Evolutionary conservation across 1,140 invertebrate genomes (phyloP).

Genomic region (Zaprionus taronus): DNA sequence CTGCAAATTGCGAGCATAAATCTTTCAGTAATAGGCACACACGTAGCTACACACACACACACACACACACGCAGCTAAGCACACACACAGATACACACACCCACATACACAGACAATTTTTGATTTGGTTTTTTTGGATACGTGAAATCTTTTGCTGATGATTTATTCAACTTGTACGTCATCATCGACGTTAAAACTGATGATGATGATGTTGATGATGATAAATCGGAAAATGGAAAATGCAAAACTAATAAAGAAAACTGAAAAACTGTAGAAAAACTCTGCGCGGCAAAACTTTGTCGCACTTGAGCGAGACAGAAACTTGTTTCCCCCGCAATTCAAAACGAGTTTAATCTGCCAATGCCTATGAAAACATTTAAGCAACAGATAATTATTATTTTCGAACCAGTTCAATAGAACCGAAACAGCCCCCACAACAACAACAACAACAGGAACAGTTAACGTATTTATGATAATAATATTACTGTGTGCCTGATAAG

Average conservation of each 20-base stretch:
- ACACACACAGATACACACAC: constrained; percentile 11
- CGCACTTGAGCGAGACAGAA: not conserved
- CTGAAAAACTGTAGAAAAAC: not conserved
- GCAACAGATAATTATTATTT: constrained; percentile 21
- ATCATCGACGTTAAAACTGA: constrained; percentile 2
- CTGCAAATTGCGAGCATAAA: constrained; percentile 72
- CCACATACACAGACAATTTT: constrained; percentile 37
- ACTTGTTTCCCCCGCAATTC: constrained; percentile 6
- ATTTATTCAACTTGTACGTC: constrained; percentile 45
- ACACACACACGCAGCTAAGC: constrained; percentile 6
- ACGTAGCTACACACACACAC: constrained; percentile 22
- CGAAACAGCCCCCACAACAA: not conserved
- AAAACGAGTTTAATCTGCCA: constrained; percentile 24
- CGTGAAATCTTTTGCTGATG: constrained; percentile 34
- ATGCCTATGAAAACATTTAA: constrained; percentile 21
- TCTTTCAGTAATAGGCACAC: constrained; percentile 66
- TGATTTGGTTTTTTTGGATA: constrained; percentile 58
- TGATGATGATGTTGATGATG: not conserved
- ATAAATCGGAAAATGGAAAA: not conserved
- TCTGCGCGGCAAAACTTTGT: not conserved
- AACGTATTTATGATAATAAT: constrained; percentile 9
- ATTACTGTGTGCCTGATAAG: constrained; percentile 3
- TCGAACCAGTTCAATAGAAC: constrained; percentile 16
- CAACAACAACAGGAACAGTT: not conserved
- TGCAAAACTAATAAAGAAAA: constrained; percentile 3